Evolutionary conservation across 2,113 vertebrate species (phyloP).

Genomic region (Sula dactylatra): DNA sequence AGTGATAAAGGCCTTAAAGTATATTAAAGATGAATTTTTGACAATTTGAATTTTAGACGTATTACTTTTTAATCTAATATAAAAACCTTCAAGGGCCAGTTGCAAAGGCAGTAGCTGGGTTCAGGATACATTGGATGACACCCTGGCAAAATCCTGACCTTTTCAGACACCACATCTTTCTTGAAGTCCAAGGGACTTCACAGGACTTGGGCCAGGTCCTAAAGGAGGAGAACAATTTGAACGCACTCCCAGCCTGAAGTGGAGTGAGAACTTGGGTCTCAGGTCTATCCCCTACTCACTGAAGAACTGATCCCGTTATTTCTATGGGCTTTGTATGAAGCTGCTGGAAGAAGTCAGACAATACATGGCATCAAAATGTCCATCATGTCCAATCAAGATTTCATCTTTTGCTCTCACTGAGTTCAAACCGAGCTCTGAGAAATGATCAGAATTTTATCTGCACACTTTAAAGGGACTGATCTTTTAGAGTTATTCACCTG

Average conservation of each 20-base stretch:
- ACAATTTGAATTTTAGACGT: neutral
- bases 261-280: neutral
- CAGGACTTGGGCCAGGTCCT: neutral
- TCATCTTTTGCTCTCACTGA: neutral
- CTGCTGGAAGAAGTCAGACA: neutral
- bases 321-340: neutral
- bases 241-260: neutral
- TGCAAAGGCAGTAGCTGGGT: neutral
- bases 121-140: neutral
- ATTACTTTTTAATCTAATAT: neutral
- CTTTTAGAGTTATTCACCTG: constrained; percentile 12
- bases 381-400: neutral
- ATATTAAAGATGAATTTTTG: neutral
- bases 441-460: constrained; percentile 10
- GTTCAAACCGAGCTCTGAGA: neutral
- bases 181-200: neutral
- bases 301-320: neutral
- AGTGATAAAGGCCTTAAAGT: neutral
- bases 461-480: neutral
- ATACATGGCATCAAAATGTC: neutral
- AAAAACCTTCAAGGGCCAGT: neutral
- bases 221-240: neutral
- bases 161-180: neutral
- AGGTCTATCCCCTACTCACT: neutral
- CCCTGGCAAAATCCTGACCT: neutral